Conservation (phyloP, 2,797 vertebrate species). For the Gambusia yucatana region DNA sequence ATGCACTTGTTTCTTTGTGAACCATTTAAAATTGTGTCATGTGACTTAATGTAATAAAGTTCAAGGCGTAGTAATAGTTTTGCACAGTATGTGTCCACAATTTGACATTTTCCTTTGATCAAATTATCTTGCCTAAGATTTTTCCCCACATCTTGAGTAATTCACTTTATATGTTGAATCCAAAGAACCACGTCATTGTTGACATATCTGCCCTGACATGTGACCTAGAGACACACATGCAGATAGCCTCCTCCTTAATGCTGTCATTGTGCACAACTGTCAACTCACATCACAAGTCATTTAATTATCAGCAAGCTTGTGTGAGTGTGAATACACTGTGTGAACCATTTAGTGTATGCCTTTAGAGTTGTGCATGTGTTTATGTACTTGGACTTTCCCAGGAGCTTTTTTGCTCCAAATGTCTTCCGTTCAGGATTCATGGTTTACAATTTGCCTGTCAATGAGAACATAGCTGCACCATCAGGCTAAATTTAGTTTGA, state of each 20-base stretch:
- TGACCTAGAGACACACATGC: constrained; percentile 51
- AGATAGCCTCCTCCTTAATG: constrained; percentile 27
- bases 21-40: neutral
- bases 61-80: neutral
- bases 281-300: constrained; percentile 5
- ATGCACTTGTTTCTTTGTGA: neutral
- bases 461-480: neutral
- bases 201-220: constrained; percentile 53
- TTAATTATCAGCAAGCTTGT: constrained; percentile 11
- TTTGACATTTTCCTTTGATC: neutral
- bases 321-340: constrained; percentile 18
- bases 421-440: constrained; percentile 10
- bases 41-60: neutral
- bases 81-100: neutral
- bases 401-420: constrained; percentile 12
- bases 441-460: neutral
- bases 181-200: constrained; percentile 9
- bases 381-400: constrained; percentile 17
- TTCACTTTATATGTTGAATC: constrained; percentile 4
- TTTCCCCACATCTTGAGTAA: neutral
- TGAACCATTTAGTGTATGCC: constrained; percentile 14
- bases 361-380: constrained; percentile 1
- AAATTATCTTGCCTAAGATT: neutral
- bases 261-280: constrained; percentile 33
- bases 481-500: neutral